Evolutionary conservation across 2,113 vertebrate genomes (phyloP), one percentile per base, ranked within the genome.

Genomic region (Theristicus caerulescens): DNA sequence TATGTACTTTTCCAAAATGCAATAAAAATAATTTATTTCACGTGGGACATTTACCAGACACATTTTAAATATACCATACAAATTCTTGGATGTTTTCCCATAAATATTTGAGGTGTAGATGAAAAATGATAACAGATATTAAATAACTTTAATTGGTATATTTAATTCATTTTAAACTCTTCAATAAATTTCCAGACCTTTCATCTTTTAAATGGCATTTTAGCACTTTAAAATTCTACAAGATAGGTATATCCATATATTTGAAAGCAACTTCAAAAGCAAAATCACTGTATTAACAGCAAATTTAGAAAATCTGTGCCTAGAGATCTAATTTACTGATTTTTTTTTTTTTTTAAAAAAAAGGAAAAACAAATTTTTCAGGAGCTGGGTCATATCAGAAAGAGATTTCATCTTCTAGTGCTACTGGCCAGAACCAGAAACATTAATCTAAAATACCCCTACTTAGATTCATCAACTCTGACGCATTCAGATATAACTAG

Each of bases 21-120:
- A 85, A 70, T 88, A 74, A 93, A 95, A 93, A 84, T 70, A 65
- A 95, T 82, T 92, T 94, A 94, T 95, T 86, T 93, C 85, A 77
- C 4, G 1, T 44, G 81, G 67, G 89, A 92, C 38, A 51, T 55
- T 78, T 44, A 90, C 54, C 70, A 72, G 62, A 55, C 19, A 22
- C 4, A 34, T 74, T 73, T 91, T 81, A 86, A 94, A 87, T 44
- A 58, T 2, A 42, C 25, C 54, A 62, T 29, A 38, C 36, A 71
- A 85, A 65, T 73, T 76, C 65, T 65, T 91, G 88, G 73, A 91
- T 80, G 70, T 61, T 79, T 79, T 84, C 34, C 18, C 66, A 72
- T 46, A 91, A 94, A 89, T 94, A 95, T 69, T 86, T 92, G 59
- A 91, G 58, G 34, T 65, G 19, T 15, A 64, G 31, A 87, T 44